Evolutionary conservation across 1,140 invertebrate species (phyloP).

Genomic region (Cyrtorhinus lividipennis): DNA sequence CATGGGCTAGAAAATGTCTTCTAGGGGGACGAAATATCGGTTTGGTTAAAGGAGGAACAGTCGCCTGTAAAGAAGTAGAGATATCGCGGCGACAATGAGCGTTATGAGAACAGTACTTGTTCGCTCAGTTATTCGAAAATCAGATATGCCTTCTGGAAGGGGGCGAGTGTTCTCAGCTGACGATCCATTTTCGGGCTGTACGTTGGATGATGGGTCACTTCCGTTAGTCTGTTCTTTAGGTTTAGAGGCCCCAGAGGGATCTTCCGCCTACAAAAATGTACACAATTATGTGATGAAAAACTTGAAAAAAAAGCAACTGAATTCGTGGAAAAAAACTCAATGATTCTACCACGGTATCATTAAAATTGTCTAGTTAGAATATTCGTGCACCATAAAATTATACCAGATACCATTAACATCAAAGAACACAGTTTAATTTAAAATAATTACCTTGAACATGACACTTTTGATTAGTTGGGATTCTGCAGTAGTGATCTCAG

Average conservation of each 20-base stretch:
- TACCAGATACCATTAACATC: too few species aligned
- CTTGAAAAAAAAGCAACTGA: neutral
- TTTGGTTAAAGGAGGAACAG: conserved; percentile 15
- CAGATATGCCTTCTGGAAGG: neutral
- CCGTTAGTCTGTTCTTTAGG: too few species aligned
- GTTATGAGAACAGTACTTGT: conserved; percentile 12
- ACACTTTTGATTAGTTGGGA: conserved; percentile 33
- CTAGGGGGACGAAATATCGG: neutral
- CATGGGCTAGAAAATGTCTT: neutral
- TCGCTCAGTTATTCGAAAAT: conserved; percentile 3
- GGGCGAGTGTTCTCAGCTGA: neutral
- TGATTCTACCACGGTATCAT: too few species aligned
- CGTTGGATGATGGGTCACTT: too few species aligned
- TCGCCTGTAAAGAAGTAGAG: conserved; percentile 17
- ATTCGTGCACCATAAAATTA: too few species aligned
- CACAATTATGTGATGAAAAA: neutral
- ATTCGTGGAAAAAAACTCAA: too few species aligned
- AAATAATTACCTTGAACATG: conserved; percentile 33
- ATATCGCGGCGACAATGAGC: conserved; percentile 15
- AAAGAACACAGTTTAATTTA: too few species aligned
- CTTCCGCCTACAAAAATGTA: neutral
- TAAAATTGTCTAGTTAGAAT: too few species aligned
- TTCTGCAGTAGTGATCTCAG: conserved; percentile 33
- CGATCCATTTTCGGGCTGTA: too few species aligned
- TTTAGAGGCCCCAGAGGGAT: neutral